A percentile compares a stretch with the other conserved stretches of the same genome.
Conservation (phyloP, 2,888 invertebrate genomes). For the Phoronis australis region DNA sequence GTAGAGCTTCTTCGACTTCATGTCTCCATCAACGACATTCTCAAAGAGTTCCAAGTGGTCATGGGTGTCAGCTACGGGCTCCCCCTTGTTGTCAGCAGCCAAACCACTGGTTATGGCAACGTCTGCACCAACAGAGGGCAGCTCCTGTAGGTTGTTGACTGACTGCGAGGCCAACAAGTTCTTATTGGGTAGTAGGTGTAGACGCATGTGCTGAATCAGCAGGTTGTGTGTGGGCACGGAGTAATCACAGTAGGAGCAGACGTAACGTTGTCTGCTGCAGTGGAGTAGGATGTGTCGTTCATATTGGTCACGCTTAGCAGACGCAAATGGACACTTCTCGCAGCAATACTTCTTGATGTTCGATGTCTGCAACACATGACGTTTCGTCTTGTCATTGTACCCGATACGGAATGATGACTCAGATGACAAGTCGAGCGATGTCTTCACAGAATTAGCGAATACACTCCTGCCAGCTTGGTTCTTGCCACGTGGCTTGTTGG, state of each 20-base stretch:
- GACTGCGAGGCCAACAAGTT: constrained; percentile 46
- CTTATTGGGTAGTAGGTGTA: constrained; percentile 59
- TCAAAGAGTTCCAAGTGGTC: constrained; percentile 44
- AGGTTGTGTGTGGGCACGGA: constrained; percentile 82
- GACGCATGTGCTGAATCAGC: constrained; percentile 74
- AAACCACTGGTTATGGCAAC: constrained; percentile 52
- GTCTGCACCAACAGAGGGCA: constrained; percentile 56
- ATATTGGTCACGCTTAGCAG: constrained; percentile 79
- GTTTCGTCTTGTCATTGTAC: constrained; percentile 53
- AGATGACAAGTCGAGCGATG: constrained; percentile 19
- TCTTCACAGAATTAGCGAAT: constrained; percentile 19
- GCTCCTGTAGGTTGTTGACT: constrained; percentile 38
- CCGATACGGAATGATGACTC: constrained; percentile 20
- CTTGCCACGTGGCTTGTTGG: neutral
- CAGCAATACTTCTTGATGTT: constrained; percentile 64
- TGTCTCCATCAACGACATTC: constrained; percentile 28
- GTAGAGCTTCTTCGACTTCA: constrained; percentile 62
- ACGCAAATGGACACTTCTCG: constrained; percentile 74
- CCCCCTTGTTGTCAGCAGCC: constrained; percentile 26
- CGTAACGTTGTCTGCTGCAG: constrained; percentile 76
- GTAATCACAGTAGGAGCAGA: constrained; percentile 79
- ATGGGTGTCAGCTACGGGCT: constrained; percentile 35
- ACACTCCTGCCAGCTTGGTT: constrained; percentile 7
- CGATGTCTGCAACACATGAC: constrained; percentile 63
- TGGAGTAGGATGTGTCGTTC: constrained; percentile 76